These are phyloP conservation scores for Ceratina japonica DNA, from an alignment of 1,140 invertebrate genomes.

Conservation along the genomic window DNA sequence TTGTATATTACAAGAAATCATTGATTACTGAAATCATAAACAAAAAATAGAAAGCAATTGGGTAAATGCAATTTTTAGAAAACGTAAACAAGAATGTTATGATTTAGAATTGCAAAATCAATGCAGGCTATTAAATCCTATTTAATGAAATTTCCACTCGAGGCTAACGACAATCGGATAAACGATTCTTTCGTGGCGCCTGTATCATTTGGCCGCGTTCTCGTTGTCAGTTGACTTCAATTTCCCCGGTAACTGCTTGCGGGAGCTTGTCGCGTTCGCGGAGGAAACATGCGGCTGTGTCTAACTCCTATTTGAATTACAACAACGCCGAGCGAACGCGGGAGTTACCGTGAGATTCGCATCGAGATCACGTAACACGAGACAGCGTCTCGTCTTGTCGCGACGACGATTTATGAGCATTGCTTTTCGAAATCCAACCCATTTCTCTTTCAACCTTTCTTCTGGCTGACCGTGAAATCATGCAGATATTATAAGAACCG, in stretches of 20 bases:
- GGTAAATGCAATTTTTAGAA: no score
- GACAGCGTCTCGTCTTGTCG: background rate
- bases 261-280: background rate
- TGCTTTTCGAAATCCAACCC: slow-evolving; percentile 24
- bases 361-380: background rate
- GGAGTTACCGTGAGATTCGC: background rate
- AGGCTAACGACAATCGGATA: background rate
- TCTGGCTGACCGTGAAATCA: background rate
- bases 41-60: no score
- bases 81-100: no score
- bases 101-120: no score
- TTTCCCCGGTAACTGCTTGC: background rate
- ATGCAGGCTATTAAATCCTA: no score
- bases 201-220: background rate
- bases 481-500: background rate
- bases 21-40: no score
- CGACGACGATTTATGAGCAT: slow-evolving; percentile 28
- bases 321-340: background rate
- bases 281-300: background rate
- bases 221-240: background rate
- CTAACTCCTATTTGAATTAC: slow-evolving; percentile 6
- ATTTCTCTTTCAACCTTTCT: slow-evolving; percentile 15
- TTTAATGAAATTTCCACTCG: background rate
- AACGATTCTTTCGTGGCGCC: background rate
- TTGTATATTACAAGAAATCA: no score